Conservation (phyloP, 2,888 invertebrate genomes). For the Alloplasta piceator region DNA sequence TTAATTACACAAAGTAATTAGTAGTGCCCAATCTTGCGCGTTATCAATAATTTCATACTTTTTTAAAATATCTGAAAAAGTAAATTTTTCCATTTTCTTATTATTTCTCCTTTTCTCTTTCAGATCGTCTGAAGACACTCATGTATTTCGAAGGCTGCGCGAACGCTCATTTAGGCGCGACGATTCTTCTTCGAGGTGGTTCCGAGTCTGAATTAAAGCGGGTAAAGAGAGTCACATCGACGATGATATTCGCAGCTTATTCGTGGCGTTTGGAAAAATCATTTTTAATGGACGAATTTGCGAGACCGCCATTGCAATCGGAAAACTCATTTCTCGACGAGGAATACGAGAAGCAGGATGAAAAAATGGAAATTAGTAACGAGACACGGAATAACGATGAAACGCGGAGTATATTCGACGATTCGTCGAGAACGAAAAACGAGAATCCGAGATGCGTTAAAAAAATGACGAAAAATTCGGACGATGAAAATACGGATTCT, state of each 20-base stretch:
- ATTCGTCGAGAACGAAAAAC: slow-evolving; percentile 71
- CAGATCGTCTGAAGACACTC: slow-evolving; percentile 91
- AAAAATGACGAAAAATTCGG: not conserved
- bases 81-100: too few relatives aligned
- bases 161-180: slow-evolving; percentile 92
- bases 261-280: slow-evolving; percentile 97
- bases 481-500: slow-evolving; percentile 61
- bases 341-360: slow-evolving; percentile 68
- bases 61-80: too few relatives aligned
- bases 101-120: slow-evolving; percentile 62
- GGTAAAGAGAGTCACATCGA: slow-evolving; percentile 92
- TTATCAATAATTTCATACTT: too few relatives aligned
- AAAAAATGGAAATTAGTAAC: slow-evolving; percentile 71
- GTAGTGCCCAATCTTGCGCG: too few relatives aligned
- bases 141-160: slow-evolving; percentile 97
- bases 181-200: slow-evolving; percentile 93
- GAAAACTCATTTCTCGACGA: slow-evolving; percentile 84
- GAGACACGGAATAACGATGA: slow-evolving; percentile 18
- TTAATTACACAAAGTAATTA: too few relatives aligned
- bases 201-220: slow-evolving; percentile 89
- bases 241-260: slow-evolving; percentile 93
- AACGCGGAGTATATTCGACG: slow-evolving; percentile 40
- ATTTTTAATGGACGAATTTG: slow-evolving; percentile 94
- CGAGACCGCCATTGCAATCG: slow-evolving; percentile 87
- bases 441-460: not conserved